Base-by-base conservation (phyloP, 2,797 vertebrate genomes). In the Oreortyx pictus region DNA sequence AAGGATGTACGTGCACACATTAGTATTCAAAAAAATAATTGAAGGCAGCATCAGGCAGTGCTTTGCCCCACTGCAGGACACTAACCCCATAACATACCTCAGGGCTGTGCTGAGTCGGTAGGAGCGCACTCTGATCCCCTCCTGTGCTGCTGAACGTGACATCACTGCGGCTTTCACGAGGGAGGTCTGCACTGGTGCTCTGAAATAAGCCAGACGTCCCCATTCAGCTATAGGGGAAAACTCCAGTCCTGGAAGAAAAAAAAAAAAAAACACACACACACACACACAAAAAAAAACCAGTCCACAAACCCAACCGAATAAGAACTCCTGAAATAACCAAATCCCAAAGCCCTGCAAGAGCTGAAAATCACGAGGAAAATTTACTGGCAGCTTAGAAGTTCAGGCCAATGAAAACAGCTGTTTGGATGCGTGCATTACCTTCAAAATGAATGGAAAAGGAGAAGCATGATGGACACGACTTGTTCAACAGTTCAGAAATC, bases 161-260 rank as follows among this genome's bases (percentile, higher is more conserved):
- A 62, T 85, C 86, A 70, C 74, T 19, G 9, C 27, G 66, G 39
- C 52, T 52, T 29, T 61, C 56, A 14, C 1, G 24, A 68, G 78
- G 80, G 67, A 92, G 56, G 67, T 67, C 57, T 60, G 60, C 25
- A 2, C 9, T 3, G 50, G 27, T 14, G 27, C 13, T 76, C 3
- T 0, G 88, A 84, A 92, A 92, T 73, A 84, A 84, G 52, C 67
- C 91, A 93, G 91, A 67, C 37, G 27, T 89, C 79, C 70, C 64
- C 67, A 44, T 24, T 89, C 64, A 95, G 31, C n/a, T 82, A 54
- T 10, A 54, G 31, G 16, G 52, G 52, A 54, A 31, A 54, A 54
- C 20, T 29, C 29, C 72, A 33, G 22, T 47, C n/a, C n/a, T 25
- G 10, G 23, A 11, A 15, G 41, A 39, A 72, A 66, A 49, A 80